These are phyloP conservation scores for Bos taurus DNA, from an alignment of 2,113 vertebrate genomes.

Conservation along the genomic window DNA sequence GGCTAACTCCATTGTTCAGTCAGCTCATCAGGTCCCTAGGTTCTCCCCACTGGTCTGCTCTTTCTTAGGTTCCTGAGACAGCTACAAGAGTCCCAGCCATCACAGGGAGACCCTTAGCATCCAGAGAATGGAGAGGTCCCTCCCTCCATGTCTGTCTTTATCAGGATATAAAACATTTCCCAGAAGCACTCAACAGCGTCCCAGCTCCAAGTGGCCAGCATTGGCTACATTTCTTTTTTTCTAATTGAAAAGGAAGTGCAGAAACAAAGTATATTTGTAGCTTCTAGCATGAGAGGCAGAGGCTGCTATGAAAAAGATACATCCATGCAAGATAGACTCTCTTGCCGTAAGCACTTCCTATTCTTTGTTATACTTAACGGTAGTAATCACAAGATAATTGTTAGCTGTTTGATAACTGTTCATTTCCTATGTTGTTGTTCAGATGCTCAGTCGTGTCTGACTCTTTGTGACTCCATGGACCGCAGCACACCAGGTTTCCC, in stretches of 20 bases:
- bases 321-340: neutral
- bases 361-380: neutral
- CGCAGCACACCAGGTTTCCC: neutral
- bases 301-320: neutral
- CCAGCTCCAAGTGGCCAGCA: neutral
- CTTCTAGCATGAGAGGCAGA: neutral
- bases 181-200: neutral
- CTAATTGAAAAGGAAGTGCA: neutral
- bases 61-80: neutral
- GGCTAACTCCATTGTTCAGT: neutral
- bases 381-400: neutral
- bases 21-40: neutral
- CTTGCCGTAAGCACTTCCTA: neutral
- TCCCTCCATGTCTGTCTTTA: neutral
- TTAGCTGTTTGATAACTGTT: neutral
- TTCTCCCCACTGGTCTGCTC: neutral
- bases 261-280: neutral
- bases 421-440: neutral
- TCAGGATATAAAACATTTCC: neutral
- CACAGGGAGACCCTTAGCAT: neutral
- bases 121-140: neutral
- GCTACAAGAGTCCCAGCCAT: neutral
- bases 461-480: neutral
- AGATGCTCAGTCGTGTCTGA: accelerated
- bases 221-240: neutral